These are phyloP conservation scores for Macropodus opercularis DNA, from an alignment of 2,797 vertebrate species.

Conservation along the genomic window DNA sequence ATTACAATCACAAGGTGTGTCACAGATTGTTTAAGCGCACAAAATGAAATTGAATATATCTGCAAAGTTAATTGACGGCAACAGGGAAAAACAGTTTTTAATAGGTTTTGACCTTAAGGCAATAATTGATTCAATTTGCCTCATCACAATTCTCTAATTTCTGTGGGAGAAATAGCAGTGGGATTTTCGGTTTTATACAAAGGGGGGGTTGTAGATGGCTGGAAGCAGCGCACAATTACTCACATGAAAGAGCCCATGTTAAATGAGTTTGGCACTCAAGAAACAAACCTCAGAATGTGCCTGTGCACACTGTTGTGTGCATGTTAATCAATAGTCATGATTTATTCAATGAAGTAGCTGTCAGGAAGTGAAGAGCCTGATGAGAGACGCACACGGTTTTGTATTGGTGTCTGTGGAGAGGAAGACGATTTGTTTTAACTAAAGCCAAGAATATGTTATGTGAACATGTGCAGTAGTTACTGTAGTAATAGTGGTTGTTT, in stretches of 20 bases:
- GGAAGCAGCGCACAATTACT: conserved; percentile 74
- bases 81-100: conserved; percentile 67
- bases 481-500: conserved; percentile 10
- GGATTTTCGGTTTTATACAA: conserved; percentile 66
- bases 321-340: conserved; percentile 83
- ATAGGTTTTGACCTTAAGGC: conserved; percentile 77
- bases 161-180: conserved; percentile 66
- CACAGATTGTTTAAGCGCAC: conserved; percentile 39
- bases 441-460: conserved; percentile 38
- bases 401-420: conserved; percentile 51
- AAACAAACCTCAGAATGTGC: conserved; percentile 74
- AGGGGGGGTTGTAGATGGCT: conserved; percentile 49
- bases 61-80: conserved; percentile 70
- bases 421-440: conserved; percentile 44
- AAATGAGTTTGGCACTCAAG: conserved; percentile 77
- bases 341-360: conserved; percentile 79
- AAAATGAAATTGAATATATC: conserved; percentile 58
- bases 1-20: conserved; percentile 58
- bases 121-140: conserved; percentile 76
- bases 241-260: conserved; percentile 77
- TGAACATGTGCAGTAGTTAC: conserved; percentile 6
- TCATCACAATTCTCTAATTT: conserved; percentile 76
- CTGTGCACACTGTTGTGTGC: conserved; percentile 63
- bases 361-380: conserved; percentile 73
- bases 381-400: conserved; percentile 58